Percentiles rank a stretch among this genome's conserved stretches.
Evolutionary conservation across 2,888 invertebrate genomes (phyloP).

Genomic region (Girardia tigrina): DNA sequence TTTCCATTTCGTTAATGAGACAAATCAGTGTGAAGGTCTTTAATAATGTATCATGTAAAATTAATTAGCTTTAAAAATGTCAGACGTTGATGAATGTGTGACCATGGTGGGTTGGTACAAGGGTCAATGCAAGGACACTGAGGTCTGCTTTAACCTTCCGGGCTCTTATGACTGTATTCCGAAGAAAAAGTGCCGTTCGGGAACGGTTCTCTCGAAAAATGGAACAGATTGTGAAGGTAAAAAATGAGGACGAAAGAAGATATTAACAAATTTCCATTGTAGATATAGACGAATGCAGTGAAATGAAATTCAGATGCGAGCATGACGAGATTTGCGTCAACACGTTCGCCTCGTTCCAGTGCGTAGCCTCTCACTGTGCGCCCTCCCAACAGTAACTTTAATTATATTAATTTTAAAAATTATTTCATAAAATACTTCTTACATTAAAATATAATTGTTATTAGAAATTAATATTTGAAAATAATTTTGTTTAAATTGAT

Average conservation of each 20-base stretch:
- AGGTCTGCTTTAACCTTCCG: slow-evolving; percentile 25
- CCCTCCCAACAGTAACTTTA: slow-evolving; percentile 27
- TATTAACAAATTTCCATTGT: background rate
- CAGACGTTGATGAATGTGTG: slow-evolving; percentile 28
- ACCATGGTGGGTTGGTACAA: background rate
- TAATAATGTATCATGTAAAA: background rate
- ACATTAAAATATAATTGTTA: too few relatives aligned
- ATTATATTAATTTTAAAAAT: too few relatives aligned
- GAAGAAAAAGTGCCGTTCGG: slow-evolving; percentile 27
- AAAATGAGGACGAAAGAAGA: background rate
- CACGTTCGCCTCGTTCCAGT: slow-evolving; percentile 26
- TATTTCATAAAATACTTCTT: too few relatives aligned
- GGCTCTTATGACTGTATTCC: slow-evolving; percentile 30
- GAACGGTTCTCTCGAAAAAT: slow-evolving; percentile 17
- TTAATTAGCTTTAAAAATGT: background rate
- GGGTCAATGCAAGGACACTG: background rate
- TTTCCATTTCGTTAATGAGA: slow-evolving; percentile 12
- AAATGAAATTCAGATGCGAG: slow-evolving; percentile 26
- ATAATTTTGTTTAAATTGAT: too few relatives aligned
- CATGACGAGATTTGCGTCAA: slow-evolving; percentile 26
- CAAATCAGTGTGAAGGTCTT: slow-evolving; percentile 3
- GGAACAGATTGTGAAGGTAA: slow-evolving; percentile 24
- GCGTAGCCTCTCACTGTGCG: slow-evolving; percentile 25
- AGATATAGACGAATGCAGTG: slow-evolving; percentile 29
- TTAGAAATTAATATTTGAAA: too few relatives aligned